Evolutionary conservation across 2,797 vertebrate genomes (phyloP), one percentile per base, ranked within the genome.

Genomic region (Pipistrellus kuhlii): DNA sequence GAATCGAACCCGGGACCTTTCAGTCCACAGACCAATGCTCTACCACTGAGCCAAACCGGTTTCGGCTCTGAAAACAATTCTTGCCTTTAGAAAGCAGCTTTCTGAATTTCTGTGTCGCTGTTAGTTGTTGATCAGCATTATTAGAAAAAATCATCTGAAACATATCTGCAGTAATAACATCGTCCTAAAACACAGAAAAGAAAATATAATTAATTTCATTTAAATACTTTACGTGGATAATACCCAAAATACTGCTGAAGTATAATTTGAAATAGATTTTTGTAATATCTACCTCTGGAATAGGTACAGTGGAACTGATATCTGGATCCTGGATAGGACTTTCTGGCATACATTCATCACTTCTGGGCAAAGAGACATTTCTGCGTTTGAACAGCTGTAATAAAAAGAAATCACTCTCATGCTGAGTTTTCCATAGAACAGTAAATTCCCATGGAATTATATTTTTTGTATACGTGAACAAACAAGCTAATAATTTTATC

Each of bases 61-160:
- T 41, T 41, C 38, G 38, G 38, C 6, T 41, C 0, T 83, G 30
- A 94, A 91, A 95, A 86, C 71, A 93, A 95, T 48, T 86, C 97
- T 2, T 96, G 98, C 99, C 99, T 99, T 99, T 99, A 96, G 99
- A 99, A 30, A 99, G 98, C 69, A 99, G 97, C 92, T 99, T 99
- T 96, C 99, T 98, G 98, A 99, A 99, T 96, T 99, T 99, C 95
- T 99, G 99, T 88, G 99, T 99, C 85, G 99, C 99, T 85, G 98
- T 98, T 38, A 99, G 98, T 11, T 99, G 99, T 91, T 99, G 99
- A 92, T 99, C 99, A 80, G 98, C 98, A 96, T 99, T 99, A 83
- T 99, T 99, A 0, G 99, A 99, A 97, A 99, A 99, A 97, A 99
- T 98, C 99, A 99, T 99, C 97, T 99, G 99, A 84, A 99, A 98